Percentiles rank a stretch among this genome's conserved stretches.
phyloP scores from a whole-genome alignment of 2,888 invertebrate genomes.

The Limnephilus lunatus region DNA sequence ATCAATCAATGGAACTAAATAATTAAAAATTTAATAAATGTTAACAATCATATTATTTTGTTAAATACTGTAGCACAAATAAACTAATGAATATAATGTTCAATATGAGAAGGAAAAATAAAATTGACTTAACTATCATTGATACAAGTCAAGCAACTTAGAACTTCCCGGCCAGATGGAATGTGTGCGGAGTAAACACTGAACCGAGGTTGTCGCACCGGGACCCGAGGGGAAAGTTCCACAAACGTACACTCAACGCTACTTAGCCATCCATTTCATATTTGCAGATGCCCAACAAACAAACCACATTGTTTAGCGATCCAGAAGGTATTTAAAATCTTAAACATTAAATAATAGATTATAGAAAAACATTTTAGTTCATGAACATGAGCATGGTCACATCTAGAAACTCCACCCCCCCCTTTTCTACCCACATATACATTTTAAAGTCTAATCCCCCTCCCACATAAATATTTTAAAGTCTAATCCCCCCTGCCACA shows the following conservation, averaged over 20 bases:
- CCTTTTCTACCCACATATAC: too few relatives aligned
- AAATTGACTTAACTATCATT: background rate
- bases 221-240: slow-evolving; percentile 20
- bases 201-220: background rate
- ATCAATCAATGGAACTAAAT: background rate
- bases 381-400: too few relatives aligned
- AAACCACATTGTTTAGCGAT: background rate
- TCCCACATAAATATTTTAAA: too few relatives aligned
- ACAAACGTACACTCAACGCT: background rate
- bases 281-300: slow-evolving; percentile 4
- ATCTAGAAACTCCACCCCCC: too few relatives aligned
- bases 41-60: background rate
- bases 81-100: background rate
- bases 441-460: too few relatives aligned
- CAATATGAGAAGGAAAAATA: background rate
- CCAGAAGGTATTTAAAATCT: background rate
- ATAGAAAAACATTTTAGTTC: too few relatives aligned
- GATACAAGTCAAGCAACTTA: background rate
- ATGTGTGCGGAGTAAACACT: slow-evolving; percentile 2
- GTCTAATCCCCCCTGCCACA: too few relatives aligned
- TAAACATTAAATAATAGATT: background rate
- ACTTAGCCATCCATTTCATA: background rate
- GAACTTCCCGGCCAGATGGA: background rate
- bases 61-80: background rate
- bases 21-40: background rate